phyloP scores from a whole-genome alignment of 2,888 invertebrate species.

The Scaptomyza flava region DNA sequence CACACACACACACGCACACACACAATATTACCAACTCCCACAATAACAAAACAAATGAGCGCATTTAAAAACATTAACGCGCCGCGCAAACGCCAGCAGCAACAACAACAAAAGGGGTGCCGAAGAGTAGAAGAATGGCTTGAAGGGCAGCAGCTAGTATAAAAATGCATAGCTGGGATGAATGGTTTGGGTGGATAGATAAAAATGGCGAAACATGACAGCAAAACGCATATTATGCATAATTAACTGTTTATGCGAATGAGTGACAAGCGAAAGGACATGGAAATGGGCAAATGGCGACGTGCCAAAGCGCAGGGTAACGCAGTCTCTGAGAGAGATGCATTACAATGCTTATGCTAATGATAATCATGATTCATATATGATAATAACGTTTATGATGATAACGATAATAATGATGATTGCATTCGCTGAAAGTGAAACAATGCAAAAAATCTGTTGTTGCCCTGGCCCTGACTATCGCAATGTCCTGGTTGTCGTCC shows the following conservation, averaged over 20 bases:
- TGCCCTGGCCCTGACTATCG: conserved; percentile 26
- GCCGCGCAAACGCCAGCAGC: conserved; percentile 29
- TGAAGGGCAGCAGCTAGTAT: conserved; percentile 3
- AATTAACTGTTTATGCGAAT: conserved; percentile 81
- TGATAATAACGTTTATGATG: conserved; percentile 43
- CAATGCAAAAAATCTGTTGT: conserved; percentile 49
- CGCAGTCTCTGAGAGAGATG: not conserved
- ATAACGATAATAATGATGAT: conserved; percentile 52
- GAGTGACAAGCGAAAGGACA: conserved; percentile 77
- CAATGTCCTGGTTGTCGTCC: conserved; percentile 20
- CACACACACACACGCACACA: conserved; percentile 14
- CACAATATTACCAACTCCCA: conserved; percentile 11
- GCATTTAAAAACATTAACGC: conserved; percentile 74
- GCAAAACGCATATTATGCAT: conserved; percentile 83
- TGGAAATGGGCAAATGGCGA: conserved; percentile 47
- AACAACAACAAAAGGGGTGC: conserved; percentile 15
- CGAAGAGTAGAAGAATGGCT: conserved; percentile 2
- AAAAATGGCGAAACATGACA: conserved; percentile 80
- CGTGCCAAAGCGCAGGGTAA: conserved; percentile 34
- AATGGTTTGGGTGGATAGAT: conserved; percentile 21
- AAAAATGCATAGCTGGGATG: not conserved
- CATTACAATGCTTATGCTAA: conserved; percentile 57
- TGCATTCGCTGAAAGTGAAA: conserved; percentile 73
- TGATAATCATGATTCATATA: conserved; percentile 36
- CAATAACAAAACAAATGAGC: conserved; percentile 56